A percentile compares a stretch with the other conserved stretches of the same genome.
phyloP scores from a whole-genome alignment of 2,797 vertebrate genomes.

The Onychomys torridus region DNA sequence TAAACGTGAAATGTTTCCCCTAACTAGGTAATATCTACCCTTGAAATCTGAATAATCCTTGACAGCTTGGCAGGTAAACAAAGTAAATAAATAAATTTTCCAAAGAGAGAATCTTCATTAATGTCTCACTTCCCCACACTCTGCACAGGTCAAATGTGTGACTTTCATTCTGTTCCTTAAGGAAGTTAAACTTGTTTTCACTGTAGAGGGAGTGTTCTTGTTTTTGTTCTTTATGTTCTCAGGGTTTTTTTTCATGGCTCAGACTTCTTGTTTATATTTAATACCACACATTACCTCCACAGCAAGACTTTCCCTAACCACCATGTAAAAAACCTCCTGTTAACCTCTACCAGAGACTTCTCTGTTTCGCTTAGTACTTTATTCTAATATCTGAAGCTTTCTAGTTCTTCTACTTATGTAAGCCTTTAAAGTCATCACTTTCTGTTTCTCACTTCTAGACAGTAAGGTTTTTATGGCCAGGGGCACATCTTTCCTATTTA shows the following conservation, averaged over 20 bases:
- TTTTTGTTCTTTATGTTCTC: background rate
- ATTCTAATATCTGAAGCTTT: background rate
- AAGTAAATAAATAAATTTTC: background rate
- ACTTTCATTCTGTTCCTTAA: background rate
- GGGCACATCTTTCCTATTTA: background rate
- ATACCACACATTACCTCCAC: background rate
- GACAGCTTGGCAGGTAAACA: background rate
- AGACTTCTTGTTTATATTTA: background rate
- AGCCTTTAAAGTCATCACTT: background rate
- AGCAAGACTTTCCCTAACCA: background rate
- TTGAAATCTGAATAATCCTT: slow-evolving; percentile 11
- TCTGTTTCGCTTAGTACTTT: background rate
- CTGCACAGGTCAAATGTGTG: background rate
- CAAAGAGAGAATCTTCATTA: background rate
- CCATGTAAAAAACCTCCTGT: background rate
- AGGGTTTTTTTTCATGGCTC: background rate
- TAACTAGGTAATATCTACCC: background rate
- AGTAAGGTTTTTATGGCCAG: background rate
- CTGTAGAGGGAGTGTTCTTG: background rate
- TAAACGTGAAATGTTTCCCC: background rate
- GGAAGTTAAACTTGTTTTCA: background rate
- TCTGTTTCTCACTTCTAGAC: background rate
- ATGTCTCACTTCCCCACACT: background rate
- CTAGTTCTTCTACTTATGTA: background rate
- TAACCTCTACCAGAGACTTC: background rate